Evolutionary conservation across 2,888 invertebrate genomes (phyloP), one percentile per base, ranked within the genome.

Genomic region (Hermaeophaga mercurialis): DNA sequence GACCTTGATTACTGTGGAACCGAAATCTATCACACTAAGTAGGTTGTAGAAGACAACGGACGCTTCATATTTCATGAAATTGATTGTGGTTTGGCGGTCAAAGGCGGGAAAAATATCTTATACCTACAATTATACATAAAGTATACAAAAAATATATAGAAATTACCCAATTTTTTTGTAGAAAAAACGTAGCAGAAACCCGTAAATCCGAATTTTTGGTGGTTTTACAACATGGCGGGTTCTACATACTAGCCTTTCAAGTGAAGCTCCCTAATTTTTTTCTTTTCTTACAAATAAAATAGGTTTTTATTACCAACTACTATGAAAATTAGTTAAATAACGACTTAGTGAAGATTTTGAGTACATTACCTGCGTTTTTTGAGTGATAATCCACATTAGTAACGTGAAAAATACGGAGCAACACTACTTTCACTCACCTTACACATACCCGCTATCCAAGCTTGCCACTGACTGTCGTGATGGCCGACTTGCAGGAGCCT

Each of bases 141-240:
- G 77, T 74, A 77, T 73, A 73, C 74, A 69, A 75, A 73, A 79
- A 78, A 76, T 74, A 77, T 75, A 74, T 48, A 57, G 39, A 66
- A 67, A 68, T 67, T 63, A 58, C 34, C 62, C 52, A 66, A 31
- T 58, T 67, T 71, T 71, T n/a, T 67, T 55, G 55, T 52, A 31
- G 56, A 56, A 61, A 68, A 52, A 56, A 49, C 56, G 45, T 56
- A 64, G 61, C 62, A 61, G 49, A 62, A 65, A 54, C 59, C 67
- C 72, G 70, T 73, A 68, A 67, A 65, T 63, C 55, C 49, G 15
- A 65, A 66, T 67, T 67, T 68, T 67, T 69, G 79, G 81, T 81
- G 80, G 80, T 82, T 82, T 81, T 82, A 84, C 85, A 85, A 85
- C 84, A 85, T 85, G 85, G 85, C 85, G 85, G 84, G 82, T 80